Percentiles rank a stretch among this genome's conserved stretches.
Evolutionary conservation across 2,797 vertebrate genomes (phyloP).

Genomic region (Sparus aurata): DNA sequence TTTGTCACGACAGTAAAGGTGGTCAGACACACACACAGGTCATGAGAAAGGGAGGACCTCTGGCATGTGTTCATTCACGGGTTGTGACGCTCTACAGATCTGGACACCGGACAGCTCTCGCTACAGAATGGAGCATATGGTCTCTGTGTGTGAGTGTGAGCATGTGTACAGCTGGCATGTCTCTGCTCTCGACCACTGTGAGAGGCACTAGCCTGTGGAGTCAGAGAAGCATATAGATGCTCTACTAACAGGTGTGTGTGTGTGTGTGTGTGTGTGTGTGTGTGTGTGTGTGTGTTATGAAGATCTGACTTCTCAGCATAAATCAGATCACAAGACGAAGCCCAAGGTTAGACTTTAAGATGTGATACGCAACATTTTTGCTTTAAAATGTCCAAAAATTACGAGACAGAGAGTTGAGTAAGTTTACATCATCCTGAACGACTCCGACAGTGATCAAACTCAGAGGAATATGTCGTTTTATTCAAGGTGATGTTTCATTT

Average conservation of each 20-base stretch:
- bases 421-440: no score
- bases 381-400: no score
- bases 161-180: constrained; percentile 40
- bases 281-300: background rate
- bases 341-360: no score
- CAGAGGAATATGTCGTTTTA: no score
- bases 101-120: constrained; percentile 43
- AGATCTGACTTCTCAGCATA: constrained; percentile 23
- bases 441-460: no score
- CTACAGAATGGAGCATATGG: constrained; percentile 64
- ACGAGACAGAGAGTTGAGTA: no score
- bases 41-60: constrained; percentile 63
- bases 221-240: constrained; percentile 31
- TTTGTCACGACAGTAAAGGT: background rate
- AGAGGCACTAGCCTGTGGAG: constrained; percentile 43
- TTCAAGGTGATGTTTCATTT: no score
- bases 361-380: background rate
- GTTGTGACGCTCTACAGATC: constrained; percentile 55
- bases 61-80: constrained; percentile 45
- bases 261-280: background rate
- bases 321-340: constrained; percentile 6
- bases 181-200: constrained; percentile 34
- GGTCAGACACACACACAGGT: background rate
- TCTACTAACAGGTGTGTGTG: constrained; percentile 30
- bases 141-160: constrained; percentile 48